phyloP scores from a whole-genome alignment of 2,797 vertebrate species.

The Lemur catta region DNA sequence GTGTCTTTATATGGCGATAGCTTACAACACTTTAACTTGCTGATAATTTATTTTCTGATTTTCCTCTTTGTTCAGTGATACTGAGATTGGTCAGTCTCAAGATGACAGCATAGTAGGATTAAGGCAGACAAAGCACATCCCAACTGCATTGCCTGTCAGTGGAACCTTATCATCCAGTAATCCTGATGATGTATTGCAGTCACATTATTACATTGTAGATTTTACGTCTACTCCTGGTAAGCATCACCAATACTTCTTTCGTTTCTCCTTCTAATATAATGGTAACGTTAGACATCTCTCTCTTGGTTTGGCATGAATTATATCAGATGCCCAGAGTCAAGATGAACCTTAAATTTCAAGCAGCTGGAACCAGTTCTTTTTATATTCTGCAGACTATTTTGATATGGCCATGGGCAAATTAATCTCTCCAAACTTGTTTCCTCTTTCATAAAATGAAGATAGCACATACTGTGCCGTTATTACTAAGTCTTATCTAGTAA shows the following conservation, averaged over 20 bases:
- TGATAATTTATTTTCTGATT: not conserved
- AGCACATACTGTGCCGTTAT: not conserved
- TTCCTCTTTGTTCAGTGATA: conserved; percentile 85
- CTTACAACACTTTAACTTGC: not conserved
- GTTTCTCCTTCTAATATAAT: not conserved
- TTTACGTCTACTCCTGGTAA: conserved; percentile 97
- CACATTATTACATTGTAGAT: conserved; percentile 97
- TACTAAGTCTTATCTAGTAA: not conserved
- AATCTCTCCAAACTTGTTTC: not conserved
- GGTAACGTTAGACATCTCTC: fast-evolving
- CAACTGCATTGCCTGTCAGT: conserved; percentile 94
- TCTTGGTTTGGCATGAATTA: not conserved
- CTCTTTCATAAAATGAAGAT: not conserved
- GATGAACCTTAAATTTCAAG: not conserved
- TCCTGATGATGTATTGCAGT: conserved; percentile 94
- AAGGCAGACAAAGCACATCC: conserved; percentile 97
- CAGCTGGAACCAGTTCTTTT: not conserved
- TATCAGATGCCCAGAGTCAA: not conserved
- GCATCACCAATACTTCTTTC: not conserved
- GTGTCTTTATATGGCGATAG: not conserved
- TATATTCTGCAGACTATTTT: not conserved
- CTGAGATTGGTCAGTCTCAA: conserved; percentile 97
- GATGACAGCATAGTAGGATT: conserved; percentile 98
- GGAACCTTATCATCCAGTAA: conserved; percentile 98
- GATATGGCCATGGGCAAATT: not conserved